phyloP scores from a whole-genome alignment of 2,113 vertebrate species.

The Antechinus flavipes region DNA sequence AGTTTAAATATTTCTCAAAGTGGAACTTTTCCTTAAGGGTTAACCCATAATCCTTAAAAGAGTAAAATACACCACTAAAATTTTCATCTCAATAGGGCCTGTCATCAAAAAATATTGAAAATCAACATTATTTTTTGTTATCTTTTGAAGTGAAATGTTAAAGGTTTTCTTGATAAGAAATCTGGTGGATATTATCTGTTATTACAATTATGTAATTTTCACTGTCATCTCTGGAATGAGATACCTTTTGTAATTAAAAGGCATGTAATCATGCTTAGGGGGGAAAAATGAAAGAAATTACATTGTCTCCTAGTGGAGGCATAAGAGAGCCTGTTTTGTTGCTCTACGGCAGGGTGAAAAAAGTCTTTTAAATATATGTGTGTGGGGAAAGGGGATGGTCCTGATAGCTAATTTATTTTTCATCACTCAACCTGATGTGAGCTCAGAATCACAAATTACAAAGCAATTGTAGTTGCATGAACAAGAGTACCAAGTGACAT shows the following conservation, averaged over 20 bases:
- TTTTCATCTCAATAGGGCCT: constrained; percentile 29
- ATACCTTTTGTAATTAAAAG: constrained; percentile 52
- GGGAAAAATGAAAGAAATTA: constrained; percentile 30
- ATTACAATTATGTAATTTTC: background rate
- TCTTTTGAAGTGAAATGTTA: constrained; percentile 48
- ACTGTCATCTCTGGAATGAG: constrained; percentile 3
- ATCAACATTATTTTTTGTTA: constrained; percentile 13
- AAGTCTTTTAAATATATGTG: background rate
- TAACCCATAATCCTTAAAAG: constrained; percentile 35
- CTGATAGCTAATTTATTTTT: constrained; percentile 34
- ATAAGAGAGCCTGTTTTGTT: background rate
- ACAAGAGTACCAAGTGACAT: constrained; percentile 61
- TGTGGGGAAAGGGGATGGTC: background rate
- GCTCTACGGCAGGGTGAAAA: constrained; percentile 12
- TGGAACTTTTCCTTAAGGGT: constrained; percentile 2
- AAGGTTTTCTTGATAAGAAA: constrained; percentile 28
- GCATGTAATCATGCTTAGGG: constrained; percentile 19
- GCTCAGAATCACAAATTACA: constrained; percentile 40
- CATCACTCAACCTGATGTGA: constrained; percentile 37
- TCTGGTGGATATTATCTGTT: background rate
- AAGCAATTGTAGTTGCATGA: constrained; percentile 44
- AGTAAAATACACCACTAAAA: background rate
- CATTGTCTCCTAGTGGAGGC: constrained; percentile 36
- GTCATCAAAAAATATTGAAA: background rate
- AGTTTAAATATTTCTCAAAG: constrained; percentile 39